These are phyloP conservation scores for Disparrhopalites patrizii DNA, from an alignment of 2,888 invertebrate genomes.

Conservation along the genomic window DNA sequence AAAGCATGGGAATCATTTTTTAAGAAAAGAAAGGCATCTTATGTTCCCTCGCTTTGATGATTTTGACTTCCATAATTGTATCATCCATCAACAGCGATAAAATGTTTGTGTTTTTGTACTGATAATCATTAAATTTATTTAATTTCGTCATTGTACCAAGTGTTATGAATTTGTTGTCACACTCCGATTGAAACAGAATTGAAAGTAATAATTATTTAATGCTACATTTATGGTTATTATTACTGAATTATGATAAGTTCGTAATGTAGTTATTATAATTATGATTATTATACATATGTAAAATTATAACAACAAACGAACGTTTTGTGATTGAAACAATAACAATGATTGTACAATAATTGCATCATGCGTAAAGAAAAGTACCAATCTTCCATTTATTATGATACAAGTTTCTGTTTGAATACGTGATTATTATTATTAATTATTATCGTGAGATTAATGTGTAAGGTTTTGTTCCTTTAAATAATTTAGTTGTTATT, in stretches of 20 bases:
- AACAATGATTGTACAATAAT: slow-evolving; percentile 6
- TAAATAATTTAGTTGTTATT: no score
- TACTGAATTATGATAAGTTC: background rate
- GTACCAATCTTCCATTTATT: background rate
- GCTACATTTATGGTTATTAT: background rate
- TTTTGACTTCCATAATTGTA: no score
- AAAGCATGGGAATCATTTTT: no score
- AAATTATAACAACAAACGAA: slow-evolving; percentile 2
- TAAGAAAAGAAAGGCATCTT: no score
- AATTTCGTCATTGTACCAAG: no score
- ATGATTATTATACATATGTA: background rate
- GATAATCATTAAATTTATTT: no score
- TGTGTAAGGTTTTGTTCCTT: background rate
- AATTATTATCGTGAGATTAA: background rate
- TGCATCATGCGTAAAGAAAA: background rate
- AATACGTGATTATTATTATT: no score
- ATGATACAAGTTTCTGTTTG: no score
- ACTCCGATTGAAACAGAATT: background rate
- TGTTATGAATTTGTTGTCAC: background rate
- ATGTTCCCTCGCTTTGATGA: no score
- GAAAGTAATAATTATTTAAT: background rate
- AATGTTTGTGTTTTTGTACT: no score
- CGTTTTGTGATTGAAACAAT: slow-evolving; percentile 5
- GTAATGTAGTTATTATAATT: background rate
- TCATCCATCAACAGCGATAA: no score